These are phyloP conservation scores for Acanthoscelides obtectus DNA, from an alignment of 2,888 invertebrate species.

Conservation along the genomic window DNA sequence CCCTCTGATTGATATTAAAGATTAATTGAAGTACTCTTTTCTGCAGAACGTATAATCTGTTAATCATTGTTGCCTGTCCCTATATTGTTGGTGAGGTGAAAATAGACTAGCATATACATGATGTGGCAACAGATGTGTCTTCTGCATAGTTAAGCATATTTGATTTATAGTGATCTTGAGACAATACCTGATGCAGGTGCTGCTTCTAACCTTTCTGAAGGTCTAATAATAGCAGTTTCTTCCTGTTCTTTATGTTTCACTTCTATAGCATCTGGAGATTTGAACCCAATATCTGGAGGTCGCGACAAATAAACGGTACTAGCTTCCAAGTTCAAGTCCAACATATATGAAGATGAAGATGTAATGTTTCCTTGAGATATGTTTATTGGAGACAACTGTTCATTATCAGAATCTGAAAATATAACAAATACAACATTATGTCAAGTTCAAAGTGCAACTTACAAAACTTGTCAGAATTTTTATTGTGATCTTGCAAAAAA, in stretches of 20 bases:
- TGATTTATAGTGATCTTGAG: too few relatives aligned
- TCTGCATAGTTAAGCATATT: too few relatives aligned
- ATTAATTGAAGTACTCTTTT: too few relatives aligned
- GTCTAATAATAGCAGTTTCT: slow-evolving; percentile 39
- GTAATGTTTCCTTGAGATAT: slow-evolving; percentile 38
- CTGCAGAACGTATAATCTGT: too few relatives aligned
- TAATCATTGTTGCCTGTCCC: too few relatives aligned
- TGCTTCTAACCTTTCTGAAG: slow-evolving; percentile 48
- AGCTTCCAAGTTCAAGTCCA: slow-evolving; percentile 62
- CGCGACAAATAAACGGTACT: slow-evolving; percentile 56
- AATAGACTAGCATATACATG: too few relatives aligned
- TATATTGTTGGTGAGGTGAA: too few relatives aligned
- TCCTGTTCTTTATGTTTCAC: slow-evolving; percentile 23
- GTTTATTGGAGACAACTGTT: slow-evolving; percentile 38
- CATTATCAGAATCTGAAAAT: slow-evolving; percentile 47
- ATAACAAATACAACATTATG: neutral
- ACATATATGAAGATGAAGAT: slow-evolving; percentile 53
- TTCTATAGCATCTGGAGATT: slow-evolving; percentile 16
- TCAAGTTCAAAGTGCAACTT: neutral
- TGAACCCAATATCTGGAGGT: slow-evolving; percentile 36
- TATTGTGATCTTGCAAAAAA: too few relatives aligned
- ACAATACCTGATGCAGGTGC: slow-evolving; percentile 46
- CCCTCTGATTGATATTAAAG: too few relatives aligned
- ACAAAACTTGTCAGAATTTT: too few relatives aligned
- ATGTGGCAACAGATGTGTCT: too few relatives aligned